Evolutionary conservation across 2,797 vertebrate genomes (phyloP), one percentile per base, ranked within the genome.

Genomic region (Malacoraja senta): DNA sequence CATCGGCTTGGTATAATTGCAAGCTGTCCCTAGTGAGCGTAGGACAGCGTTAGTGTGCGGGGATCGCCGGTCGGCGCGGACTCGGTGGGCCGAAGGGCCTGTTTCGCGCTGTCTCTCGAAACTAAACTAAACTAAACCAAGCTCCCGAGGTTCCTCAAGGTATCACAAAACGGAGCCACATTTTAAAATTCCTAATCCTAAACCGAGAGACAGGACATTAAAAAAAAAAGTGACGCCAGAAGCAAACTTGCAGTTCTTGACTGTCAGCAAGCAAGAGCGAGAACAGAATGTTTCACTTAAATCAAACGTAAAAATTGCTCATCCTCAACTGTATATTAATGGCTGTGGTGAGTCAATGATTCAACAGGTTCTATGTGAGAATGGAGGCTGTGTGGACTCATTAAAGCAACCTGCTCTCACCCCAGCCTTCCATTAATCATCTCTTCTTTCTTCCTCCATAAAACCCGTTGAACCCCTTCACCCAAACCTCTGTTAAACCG

Each of bases 241-340:
- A 88, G 71, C 71, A 58, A 76, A 44, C 90, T 76, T 58, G 71
- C 90, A 92, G 72, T 76, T 72, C 90, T 53, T 74, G 26, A 92
- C 71, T 29, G 71, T 92, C 90, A 92, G 90, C 90, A 92, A 71
- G 58, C 90, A 8, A 76, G 76, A 44, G 71, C 38, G 90, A 92
- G 90, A 92, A 92, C 90, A 92, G 76, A 92, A 92, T 92, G 90
- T 92, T 76, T 92, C 72, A 76, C 90, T 92, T 74, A 92, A 92
- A 15, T 26, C 38, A 92, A 92, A 92, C 72, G 90, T 92, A 76
- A 92, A 92, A 92, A 17, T 92, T 92, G 90, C 90, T 92, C 90
- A 92, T 92, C 90, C 90, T 76, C 90, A 53, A 76, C 90, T 29
- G 35, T 74, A 35, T 38, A 91, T 91, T 91, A 91, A 91, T 74